phyloP scores from a whole-genome alignment of 1,140 invertebrate genomes.

The Lasioglossum albipes region DNA sequence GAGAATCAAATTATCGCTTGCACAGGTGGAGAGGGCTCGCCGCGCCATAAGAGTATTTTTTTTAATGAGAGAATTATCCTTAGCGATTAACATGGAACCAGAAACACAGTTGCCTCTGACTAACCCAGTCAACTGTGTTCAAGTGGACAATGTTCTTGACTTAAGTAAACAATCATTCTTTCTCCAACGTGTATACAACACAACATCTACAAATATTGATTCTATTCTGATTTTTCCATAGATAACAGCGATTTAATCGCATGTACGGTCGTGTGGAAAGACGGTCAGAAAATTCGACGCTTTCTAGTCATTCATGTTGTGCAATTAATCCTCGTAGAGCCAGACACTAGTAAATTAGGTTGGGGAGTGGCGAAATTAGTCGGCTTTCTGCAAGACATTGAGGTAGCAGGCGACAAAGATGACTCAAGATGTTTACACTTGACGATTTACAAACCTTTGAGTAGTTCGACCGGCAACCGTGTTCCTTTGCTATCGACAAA shows the following conservation, averaged over 20 bases:
- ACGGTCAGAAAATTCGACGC: constrained; percentile 92
- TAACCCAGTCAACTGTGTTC: constrained; percentile 92
- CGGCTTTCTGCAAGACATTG: constrained; percentile 91
- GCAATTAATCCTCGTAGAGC: constrained; percentile 98
- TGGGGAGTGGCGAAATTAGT: constrained; percentile 99
- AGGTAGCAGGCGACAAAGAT: constrained; percentile 94
- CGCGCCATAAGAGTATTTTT: constrained; percentile 97
- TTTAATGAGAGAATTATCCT: constrained; percentile 90
- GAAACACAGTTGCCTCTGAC: constrained; percentile 96
- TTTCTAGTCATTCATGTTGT: constrained; percentile 97
- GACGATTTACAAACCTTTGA: constrained; percentile 92
- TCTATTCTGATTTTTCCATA: constrained; percentile 78
- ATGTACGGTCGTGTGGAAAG: constrained; percentile 94
- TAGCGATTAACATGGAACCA: constrained; percentile 89
- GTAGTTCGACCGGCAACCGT: constrained; percentile 82
- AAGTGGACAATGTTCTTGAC: constrained; percentile 95
- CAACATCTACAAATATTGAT: neutral
- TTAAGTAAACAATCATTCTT: constrained; percentile 85
- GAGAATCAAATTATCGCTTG: constrained; percentile 50
- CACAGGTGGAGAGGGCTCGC: constrained; percentile 93
- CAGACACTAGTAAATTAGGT: constrained; percentile 93
- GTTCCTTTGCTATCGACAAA: constrained; percentile 92
- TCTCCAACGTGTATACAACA: neutral
- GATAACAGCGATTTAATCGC: constrained; percentile 98
- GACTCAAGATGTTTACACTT: constrained; percentile 97